Conservation (phyloP, 2,113 vertebrate species). For the Porphyrio hochstetteri region DNA sequence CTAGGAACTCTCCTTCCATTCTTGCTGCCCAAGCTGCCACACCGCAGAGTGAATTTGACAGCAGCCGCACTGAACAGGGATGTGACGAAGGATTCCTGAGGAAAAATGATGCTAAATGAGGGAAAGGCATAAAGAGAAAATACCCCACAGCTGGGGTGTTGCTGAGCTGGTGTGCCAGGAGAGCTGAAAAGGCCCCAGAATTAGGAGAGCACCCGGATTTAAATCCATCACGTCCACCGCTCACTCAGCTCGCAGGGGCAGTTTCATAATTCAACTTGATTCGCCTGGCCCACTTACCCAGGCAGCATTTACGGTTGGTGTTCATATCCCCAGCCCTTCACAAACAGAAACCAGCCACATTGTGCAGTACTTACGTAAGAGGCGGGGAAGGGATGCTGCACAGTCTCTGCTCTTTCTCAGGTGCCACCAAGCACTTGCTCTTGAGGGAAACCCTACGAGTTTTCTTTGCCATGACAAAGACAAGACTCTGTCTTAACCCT, state of each 20-base stretch:
- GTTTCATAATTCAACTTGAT: constrained; percentile 59
- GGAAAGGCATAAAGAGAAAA: not conserved
- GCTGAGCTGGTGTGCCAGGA: fast-evolving
- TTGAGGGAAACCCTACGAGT: fast-evolving
- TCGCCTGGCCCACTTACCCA: constrained; percentile 28
- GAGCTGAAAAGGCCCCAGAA: not conserved
- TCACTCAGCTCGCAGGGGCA: not conserved
- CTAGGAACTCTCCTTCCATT: not conserved
- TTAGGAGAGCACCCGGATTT: not conserved
- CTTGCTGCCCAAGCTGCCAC: not conserved
- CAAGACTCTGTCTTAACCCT: fast-evolving
- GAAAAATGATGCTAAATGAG: not conserved
- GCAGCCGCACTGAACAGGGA: not conserved
- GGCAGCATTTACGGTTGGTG: not conserved
- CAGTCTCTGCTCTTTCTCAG: not conserved
- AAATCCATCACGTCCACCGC: fast-evolving
- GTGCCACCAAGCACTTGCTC: not conserved
- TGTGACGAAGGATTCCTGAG: not conserved
- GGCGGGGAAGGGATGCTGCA: not conserved
- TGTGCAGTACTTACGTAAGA: constrained; percentile 15
- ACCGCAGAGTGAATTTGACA: not conserved
- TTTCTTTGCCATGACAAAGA: not conserved
- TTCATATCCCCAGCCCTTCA: not conserved
- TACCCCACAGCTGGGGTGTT: fast-evolving
- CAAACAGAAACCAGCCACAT: not conserved